These are phyloP conservation scores for Nemotelus nigrinus DNA, from an alignment of 2,888 invertebrate genomes.

Conservation along the genomic window DNA sequence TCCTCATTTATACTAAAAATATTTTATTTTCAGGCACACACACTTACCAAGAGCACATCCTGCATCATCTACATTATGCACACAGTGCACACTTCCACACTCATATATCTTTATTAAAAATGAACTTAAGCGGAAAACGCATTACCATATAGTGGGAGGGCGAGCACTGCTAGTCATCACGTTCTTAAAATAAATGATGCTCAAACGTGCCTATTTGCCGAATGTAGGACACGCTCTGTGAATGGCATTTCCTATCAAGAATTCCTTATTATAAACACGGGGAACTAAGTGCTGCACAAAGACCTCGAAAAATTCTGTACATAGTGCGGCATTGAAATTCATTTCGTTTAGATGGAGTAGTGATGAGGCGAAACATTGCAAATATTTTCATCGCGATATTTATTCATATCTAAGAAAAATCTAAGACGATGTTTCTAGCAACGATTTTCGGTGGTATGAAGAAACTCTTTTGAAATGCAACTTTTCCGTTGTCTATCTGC, in stretches of 20 bases:
- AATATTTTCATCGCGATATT: no score
- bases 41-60: no score
- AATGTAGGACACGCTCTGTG: slow-evolving; percentile 34
- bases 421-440: no score
- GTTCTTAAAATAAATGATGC: slow-evolving; percentile 46
- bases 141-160: slow-evolving; percentile 28
- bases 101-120: slow-evolving; percentile 36
- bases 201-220: slow-evolving; percentile 46
- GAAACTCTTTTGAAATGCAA: no score
- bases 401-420: no score
- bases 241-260: slow-evolving; percentile 28
- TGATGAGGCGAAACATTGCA: no score
- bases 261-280: slow-evolving; percentile 9
- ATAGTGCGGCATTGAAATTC: no score
- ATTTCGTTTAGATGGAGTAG: no score
- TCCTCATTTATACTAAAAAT: background rate
- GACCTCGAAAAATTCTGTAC: slow-evolving; percentile 6
- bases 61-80: slow-evolving; percentile 11
- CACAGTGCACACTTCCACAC: slow-evolving; percentile 4
- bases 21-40: no score
- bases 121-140: slow-evolving; percentile 35
- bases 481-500: no score
- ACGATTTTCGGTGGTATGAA: no score
- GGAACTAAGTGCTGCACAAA: slow-evolving; percentile 32
- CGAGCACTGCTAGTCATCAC: slow-evolving; percentile 25